phyloP scores from a whole-genome alignment of 2,113 vertebrate species.

The Protomyctophum bolini region DNA sequence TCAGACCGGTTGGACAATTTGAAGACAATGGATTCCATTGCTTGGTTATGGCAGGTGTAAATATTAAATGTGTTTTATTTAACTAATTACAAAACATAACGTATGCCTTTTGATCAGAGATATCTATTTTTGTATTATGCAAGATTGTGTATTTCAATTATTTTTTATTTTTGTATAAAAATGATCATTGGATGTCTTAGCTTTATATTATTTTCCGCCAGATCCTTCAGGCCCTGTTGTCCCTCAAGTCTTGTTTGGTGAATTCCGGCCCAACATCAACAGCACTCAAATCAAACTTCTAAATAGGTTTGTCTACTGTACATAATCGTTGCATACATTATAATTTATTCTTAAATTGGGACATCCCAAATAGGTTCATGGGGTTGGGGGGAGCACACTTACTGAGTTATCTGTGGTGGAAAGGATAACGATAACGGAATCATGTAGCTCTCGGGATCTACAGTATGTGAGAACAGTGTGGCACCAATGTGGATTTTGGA shows the following conservation, averaged over 20 bases:
- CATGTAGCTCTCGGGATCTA: too few species aligned
- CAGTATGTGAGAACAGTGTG: too few species aligned
- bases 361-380: too few species aligned
- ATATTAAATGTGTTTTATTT: conserved; percentile 74
- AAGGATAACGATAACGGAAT: too few species aligned
- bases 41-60: conserved; percentile 55
- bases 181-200: conserved; percentile 20
- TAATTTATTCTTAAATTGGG: too few species aligned
- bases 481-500: too few species aligned
- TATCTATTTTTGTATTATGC: conserved; percentile 81
- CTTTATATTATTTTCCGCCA: neutral
- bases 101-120: conserved; percentile 67
- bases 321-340: too few species aligned
- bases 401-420: too few species aligned
- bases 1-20: conserved; percentile 60
- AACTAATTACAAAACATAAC: conserved; percentile 62
- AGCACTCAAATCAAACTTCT: too few species aligned
- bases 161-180: conserved; percentile 39
- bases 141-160: conserved; percentile 45
- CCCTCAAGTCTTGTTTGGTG: neutral
- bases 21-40: conserved; percentile 26
- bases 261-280: too few species aligned
- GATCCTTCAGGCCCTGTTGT: neutral
- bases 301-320: too few species aligned
- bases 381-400: too few species aligned